Conservation (phyloP, 2,797 vertebrate genomes). For the Parauchenoglanis punctatus region DNA sequence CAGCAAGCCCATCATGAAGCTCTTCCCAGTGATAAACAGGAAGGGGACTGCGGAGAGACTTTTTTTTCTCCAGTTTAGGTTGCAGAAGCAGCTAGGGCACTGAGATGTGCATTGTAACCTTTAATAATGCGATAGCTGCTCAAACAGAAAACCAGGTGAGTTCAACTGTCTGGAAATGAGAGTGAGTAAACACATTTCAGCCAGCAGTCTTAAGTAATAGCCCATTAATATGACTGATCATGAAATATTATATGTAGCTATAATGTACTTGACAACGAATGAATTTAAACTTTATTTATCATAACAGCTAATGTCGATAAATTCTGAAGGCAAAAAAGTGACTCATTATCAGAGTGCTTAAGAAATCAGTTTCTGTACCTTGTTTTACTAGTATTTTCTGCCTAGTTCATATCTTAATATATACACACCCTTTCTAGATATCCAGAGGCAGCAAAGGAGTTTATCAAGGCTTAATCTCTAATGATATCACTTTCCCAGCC, state of each 20-base stretch:
- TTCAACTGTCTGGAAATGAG: constrained; percentile 33
- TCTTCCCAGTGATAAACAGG: constrained; percentile 52
- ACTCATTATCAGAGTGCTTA: neutral
- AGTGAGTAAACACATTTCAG: neutral
- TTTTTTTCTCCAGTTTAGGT: constrained; percentile 42
- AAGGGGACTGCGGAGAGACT: neutral
- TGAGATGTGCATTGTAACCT: constrained; percentile 40
- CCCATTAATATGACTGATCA: neutral
- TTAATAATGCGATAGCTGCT: constrained; percentile 9
- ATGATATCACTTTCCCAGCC: constrained; percentile 62
- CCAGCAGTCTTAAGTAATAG: constrained; percentile 11
- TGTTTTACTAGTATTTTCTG: neutral
- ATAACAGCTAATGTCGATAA: neutral
- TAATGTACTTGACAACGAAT: neutral
- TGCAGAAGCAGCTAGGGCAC: constrained; percentile 19
- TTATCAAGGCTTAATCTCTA: constrained; percentile 58
- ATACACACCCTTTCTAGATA: constrained; percentile 2
- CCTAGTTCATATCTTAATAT: constrained; percentile 7
- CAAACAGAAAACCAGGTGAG: constrained; percentile 22
- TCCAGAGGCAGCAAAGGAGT: constrained; percentile 29
- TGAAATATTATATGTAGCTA: neutral
- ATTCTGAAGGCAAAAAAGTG: neutral
- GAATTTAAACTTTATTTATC: constrained; percentile 15
- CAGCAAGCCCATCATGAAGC: constrained; percentile 53
- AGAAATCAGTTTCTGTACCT: constrained; percentile 6